Conservation (phyloP, 2,113 vertebrate species). For the Solea senegalensis region DNA sequence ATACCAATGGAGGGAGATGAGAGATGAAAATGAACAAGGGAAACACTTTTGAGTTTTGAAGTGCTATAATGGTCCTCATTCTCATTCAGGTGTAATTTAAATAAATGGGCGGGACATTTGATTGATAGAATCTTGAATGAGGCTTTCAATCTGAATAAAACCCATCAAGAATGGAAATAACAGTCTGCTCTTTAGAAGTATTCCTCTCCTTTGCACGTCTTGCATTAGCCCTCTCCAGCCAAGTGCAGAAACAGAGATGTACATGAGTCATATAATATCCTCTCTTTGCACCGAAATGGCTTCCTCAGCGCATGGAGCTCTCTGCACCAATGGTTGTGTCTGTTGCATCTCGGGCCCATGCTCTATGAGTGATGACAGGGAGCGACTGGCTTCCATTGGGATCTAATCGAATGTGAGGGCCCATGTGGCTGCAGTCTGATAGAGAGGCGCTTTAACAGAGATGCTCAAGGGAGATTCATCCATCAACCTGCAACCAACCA, state of each 20-base stretch:
- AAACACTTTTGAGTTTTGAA: conserved; percentile 36
- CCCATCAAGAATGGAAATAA: conserved; percentile 49
- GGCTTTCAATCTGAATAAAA: conserved; percentile 40
- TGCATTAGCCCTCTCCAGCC: conserved; percentile 48
- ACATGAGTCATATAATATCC: conserved; percentile 66
- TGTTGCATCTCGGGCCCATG: conserved; percentile 55
- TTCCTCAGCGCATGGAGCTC: conserved; percentile 58
- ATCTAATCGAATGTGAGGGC: conserved; percentile 81
- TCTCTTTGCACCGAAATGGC: conserved; percentile 64
- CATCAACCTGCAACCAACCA: conserved; percentile 77
- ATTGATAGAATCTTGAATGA: conserved; percentile 60
- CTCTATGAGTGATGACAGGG: conserved; percentile 76
- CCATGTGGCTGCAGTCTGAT: conserved; percentile 72
- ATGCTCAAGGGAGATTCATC: conserved; percentile 78
- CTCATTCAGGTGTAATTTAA: conserved; percentile 65
- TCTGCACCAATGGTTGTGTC: conserved; percentile 57
- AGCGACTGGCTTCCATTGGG: conserved; percentile 77
- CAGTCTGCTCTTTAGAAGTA: conserved; percentile 34
- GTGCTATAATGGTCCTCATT: conserved; percentile 54
- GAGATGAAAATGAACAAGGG: conserved; percentile 37
- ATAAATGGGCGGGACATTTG: conserved; percentile 59
- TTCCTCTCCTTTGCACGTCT: conserved; percentile 6
- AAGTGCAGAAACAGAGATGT: conserved; percentile 57
- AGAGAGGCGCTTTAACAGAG: conserved; percentile 79
- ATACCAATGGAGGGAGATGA: conserved; percentile 60